Conservation (phyloP, 2,797 vertebrate genomes). For the Semaprochilodus insignis region DNA sequence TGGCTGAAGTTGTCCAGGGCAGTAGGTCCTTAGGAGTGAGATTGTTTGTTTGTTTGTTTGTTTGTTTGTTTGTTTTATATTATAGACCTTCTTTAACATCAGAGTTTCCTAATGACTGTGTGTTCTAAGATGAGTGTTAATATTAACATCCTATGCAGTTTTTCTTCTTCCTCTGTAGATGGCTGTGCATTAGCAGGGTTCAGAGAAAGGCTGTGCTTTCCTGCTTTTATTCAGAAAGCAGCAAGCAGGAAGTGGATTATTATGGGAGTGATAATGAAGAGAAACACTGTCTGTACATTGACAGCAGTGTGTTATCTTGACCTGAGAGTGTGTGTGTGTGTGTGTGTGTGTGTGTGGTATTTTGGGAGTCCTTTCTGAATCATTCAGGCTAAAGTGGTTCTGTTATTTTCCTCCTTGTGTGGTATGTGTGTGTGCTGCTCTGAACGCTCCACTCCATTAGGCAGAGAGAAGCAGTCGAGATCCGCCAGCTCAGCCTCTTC, state of each 20-base stretch:
- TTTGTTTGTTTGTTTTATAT: too few species aligned
- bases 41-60: too few species aligned
- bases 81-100: neutral
- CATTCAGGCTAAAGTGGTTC: neutral
- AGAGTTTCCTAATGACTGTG: constrained; percentile 2
- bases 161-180: neutral
- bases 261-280: constrained; percentile 38
- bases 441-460: constrained; percentile 61
- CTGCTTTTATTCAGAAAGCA: neutral
- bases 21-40: too few species aligned
- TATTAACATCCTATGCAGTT: constrained; percentile 4
- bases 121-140: neutral
- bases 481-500: neutral
- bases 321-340: neutral
- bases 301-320: neutral
- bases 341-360: constrained; percentile 1
- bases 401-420: neutral
- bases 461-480: constrained; percentile 44
- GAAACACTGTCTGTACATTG: constrained; percentile 35
- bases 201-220: constrained; percentile 27
- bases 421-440: neutral
- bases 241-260: constrained; percentile 33
- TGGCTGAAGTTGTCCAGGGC: too few species aligned
- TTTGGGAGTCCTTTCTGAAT: constrained; percentile 16
- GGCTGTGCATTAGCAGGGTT: neutral